These are phyloP conservation scores for Agriotes lineatus DNA, from an alignment of 2,888 invertebrate genomes.

Conservation along the genomic window DNA sequence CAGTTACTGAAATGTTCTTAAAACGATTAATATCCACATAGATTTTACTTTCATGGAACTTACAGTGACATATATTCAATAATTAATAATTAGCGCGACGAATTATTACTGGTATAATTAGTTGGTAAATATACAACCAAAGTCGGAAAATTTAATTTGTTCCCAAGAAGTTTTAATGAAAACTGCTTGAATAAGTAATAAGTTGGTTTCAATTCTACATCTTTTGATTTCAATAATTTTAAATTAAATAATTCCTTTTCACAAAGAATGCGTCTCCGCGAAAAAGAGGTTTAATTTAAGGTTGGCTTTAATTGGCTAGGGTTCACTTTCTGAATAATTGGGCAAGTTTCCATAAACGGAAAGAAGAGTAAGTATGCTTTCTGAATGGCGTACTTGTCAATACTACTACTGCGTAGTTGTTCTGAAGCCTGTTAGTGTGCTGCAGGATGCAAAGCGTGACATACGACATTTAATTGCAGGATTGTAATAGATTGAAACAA, in stretches of 20 bases:
- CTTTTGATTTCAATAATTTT: conserved; percentile 24
- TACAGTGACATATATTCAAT: no score
- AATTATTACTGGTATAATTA: conserved; percentile 15
- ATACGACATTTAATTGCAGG: no score
- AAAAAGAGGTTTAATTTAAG: conserved; percentile 24
- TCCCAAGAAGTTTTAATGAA: conserved; percentile 13
- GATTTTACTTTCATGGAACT: no score
- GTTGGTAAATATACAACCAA: conserved; percentile 8
- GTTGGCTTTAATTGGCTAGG: conserved; percentile 12
- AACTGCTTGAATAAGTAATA: conserved; percentile 24
- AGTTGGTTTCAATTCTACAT: conserved; percentile 23
- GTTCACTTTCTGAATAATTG: conserved; percentile 19
- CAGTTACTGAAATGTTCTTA: no score
- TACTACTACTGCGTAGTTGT: background rate
- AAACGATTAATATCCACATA: no score
- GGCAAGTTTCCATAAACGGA: conserved; percentile 11
- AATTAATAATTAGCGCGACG: background rate
- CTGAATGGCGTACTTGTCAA: background rate
- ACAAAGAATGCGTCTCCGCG: conserved; percentile 9
- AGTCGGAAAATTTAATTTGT: conserved; percentile 22
- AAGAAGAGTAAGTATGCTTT: background rate
- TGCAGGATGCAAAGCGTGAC: no score
- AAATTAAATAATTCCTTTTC: conserved; percentile 18
- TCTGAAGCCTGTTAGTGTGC: background rate
- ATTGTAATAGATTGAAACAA: no score